phyloP scores from a whole-genome alignment of 2,797 vertebrate genomes.

The Crenuchus spilurus region DNA sequence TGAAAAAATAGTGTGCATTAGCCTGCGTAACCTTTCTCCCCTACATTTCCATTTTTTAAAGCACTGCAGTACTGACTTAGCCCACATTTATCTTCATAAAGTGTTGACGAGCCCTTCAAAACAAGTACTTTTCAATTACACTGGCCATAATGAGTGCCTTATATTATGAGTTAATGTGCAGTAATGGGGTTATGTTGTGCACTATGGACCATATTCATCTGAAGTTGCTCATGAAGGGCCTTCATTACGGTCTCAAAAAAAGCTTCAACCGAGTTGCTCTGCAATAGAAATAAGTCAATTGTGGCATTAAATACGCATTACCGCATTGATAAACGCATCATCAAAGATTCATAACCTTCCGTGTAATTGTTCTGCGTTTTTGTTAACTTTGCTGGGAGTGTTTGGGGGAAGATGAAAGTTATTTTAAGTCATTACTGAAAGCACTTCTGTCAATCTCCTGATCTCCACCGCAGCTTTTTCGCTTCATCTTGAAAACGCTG shows the following conservation, averaged over 20 bases:
- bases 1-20: not conserved
- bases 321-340: slow-evolving; percentile 15
- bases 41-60: not conserved
- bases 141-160: slow-evolving; percentile 9
- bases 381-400: not conserved
- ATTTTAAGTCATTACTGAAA: not conserved
- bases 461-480: not conserved
- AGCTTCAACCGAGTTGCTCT: not conserved
- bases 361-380: not conserved
- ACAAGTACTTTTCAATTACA: not conserved
- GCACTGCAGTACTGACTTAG: not conserved
- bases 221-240: not conserved
- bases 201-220: slow-evolving; percentile 13
- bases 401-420: not conserved
- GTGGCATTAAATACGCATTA: slow-evolving; percentile 29
- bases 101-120: not conserved
- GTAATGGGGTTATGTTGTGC: slow-evolving; percentile 23
- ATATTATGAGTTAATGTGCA: slow-evolving; percentile 16
- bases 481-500: not conserved
- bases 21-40: not conserved
- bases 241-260: slow-evolving; percentile 31
- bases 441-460: not conserved
- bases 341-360: slow-evolving; percentile 1
- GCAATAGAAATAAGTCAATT: not conserved
- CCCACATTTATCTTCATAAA: slow-evolving; percentile 11